These are phyloP conservation scores for Urocitellus parryii DNA, from an alignment of 2,113 vertebrate species.

Conservation along the genomic window DNA sequence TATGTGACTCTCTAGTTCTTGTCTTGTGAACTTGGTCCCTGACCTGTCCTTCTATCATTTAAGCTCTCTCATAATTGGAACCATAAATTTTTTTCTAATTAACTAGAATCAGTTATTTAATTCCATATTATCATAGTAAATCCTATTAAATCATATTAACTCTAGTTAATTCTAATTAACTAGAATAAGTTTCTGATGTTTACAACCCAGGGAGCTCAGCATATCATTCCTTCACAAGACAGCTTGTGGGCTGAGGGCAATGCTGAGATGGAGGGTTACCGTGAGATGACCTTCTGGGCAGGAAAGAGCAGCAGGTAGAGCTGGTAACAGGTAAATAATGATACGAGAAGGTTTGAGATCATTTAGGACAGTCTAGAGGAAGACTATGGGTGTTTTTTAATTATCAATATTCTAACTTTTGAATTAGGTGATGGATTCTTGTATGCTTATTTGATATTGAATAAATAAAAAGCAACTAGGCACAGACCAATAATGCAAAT, in stretches of 20 bases:
- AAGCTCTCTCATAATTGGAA: neutral
- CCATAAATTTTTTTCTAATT: neutral
- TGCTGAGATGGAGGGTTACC: neutral
- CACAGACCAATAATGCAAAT: neutral
- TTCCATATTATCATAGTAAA: neutral
- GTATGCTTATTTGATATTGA: neutral
- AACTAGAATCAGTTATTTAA: neutral
- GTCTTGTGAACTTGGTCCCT: neutral
- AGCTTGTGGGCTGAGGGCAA: neutral
- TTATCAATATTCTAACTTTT: neutral
- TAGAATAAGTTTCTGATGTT: neutral
- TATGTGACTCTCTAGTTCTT: neutral
- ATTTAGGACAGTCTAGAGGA: neutral
- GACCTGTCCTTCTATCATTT: neutral
- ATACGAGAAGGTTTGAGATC: neutral
- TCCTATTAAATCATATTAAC: neutral
- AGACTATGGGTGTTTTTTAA: neutral
- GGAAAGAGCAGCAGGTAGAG: neutral
- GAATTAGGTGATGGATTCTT: neutral
- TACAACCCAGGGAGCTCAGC: neutral
- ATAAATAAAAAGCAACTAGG: neutral
- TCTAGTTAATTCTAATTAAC: constrained; percentile 23
- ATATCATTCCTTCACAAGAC: neutral
- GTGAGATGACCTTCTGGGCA: neutral
- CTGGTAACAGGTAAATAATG: neutral